phyloP scores from a whole-genome alignment of 2,113 vertebrate species.

The Bos javanicus region DNA sequence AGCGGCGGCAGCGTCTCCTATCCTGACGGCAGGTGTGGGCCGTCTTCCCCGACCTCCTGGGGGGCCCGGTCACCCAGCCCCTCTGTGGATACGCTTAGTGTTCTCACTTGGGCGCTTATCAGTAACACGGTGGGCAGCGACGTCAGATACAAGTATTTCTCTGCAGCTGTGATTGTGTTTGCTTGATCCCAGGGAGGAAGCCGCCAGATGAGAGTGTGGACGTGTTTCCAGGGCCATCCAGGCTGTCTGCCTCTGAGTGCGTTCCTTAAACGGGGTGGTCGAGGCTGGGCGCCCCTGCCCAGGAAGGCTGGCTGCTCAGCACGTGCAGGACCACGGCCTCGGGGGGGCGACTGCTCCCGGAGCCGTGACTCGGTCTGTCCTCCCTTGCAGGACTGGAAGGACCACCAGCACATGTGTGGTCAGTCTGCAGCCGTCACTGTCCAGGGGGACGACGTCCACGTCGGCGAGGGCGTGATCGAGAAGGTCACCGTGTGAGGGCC shows the following conservation, averaged over 20 bases:
- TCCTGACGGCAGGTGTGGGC: accelerated
- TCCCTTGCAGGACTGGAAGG: slow-evolving; percentile 93
- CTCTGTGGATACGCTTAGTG: accelerated
- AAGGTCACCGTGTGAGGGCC: slow-evolving; percentile 85
- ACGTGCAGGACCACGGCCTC: background rate
- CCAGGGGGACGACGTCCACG: slow-evolving; percentile 87
- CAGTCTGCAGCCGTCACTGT: slow-evolving; percentile 82
- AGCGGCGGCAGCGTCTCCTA: accelerated
- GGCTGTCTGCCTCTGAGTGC: accelerated
- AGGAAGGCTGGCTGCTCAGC: background rate
- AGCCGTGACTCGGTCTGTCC: background rate
- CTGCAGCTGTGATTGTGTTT: accelerated
- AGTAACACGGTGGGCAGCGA: accelerated
- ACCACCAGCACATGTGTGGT: slow-evolving; percentile 94
- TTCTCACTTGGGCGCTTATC: accelerated
- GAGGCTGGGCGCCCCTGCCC: background rate
- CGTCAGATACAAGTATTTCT: accelerated
- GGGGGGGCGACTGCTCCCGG: accelerated
- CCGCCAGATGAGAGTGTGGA: accelerated
- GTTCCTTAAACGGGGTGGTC: background rate
- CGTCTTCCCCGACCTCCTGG: accelerated
- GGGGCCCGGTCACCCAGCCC: background rate
- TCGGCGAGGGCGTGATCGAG: slow-evolving; percentile 86
- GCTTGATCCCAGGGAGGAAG: background rate
- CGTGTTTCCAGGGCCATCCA: accelerated